phyloP scores from a whole-genome alignment of 2,888 invertebrate species.

The Agrotis ipsilon region DNA sequence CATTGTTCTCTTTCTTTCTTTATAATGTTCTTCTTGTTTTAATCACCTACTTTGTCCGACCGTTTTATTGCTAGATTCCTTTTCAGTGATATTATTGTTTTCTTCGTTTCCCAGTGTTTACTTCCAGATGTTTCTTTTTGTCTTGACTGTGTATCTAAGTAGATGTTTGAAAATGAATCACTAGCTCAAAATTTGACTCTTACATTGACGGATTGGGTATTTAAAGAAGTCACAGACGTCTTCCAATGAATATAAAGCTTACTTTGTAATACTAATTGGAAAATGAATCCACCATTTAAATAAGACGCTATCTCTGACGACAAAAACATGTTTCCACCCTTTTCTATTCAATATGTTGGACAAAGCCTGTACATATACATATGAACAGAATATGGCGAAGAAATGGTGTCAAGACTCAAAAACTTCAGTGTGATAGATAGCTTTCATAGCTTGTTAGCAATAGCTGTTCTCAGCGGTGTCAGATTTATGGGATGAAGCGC shows the following conservation, averaged over 20 bases:
- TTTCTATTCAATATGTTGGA: conserved; percentile 14
- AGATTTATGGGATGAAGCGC: conserved; percentile 47
- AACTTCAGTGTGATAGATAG: conserved; percentile 32
- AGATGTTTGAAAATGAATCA: too few species aligned
- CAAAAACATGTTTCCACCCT: background rate
- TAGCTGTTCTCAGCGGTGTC: conserved; percentile 40
- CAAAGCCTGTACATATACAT: background rate
- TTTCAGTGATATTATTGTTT: too few species aligned
- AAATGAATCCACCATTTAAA: too few species aligned
- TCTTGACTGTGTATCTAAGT: too few species aligned
- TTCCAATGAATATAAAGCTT: background rate
- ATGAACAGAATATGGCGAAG: conserved; percentile 1
- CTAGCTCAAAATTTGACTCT: too few species aligned
- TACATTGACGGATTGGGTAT: background rate
- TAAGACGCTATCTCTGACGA: background rate
- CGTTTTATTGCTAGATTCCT: conserved; percentile 1
- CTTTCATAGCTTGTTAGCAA: conserved; percentile 39
- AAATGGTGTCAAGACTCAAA: conserved; percentile 47
- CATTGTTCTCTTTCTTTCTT: conserved; percentile 13
- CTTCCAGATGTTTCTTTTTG: too few species aligned
- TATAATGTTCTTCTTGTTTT: background rate
- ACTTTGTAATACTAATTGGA: background rate
- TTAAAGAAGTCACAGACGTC: background rate
- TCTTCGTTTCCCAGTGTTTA: too few species aligned
- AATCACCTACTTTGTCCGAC: background rate